A percentile compares a stretch with the other conserved stretches of the same genome.
Evolutionary conservation across 2,113 vertebrate species (phyloP).

Genomic region (Halcyon malimbica): DNA sequence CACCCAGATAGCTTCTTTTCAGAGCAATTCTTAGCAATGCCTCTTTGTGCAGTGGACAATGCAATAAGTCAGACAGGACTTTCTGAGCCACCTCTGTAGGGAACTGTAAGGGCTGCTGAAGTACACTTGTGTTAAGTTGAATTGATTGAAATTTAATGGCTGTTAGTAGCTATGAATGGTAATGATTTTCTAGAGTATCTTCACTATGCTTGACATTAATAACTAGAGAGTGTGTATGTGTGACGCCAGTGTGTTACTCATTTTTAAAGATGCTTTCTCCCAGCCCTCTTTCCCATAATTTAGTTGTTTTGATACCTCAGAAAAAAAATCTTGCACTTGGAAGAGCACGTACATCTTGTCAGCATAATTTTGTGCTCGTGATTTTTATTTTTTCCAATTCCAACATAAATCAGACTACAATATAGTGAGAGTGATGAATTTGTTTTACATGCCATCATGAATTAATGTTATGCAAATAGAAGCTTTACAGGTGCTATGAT

Average conservation of each 20-base stretch:
- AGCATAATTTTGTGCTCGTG: conserved; percentile 77
- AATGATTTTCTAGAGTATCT: conserved; percentile 83
- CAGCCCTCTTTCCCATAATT: conserved; percentile 72
- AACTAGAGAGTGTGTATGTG: conserved; percentile 66
- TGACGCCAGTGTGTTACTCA: conserved; percentile 57
- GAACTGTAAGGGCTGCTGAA: conserved; percentile 81
- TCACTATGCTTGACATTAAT: conserved; percentile 82
- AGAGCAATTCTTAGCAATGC: conserved; percentile 60
- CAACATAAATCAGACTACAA: conserved; percentile 82
- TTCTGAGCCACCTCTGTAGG: conserved; percentile 74
- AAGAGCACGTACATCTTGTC: conserved; percentile 72
- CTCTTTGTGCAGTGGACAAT: conserved; percentile 80
- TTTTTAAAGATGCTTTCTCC: conserved; percentile 66
- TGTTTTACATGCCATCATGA: conserved; percentile 81
- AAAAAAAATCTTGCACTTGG: conserved; percentile 19
- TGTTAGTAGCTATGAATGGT: conserved; percentile 87
- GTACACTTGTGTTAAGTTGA: conserved; percentile 88
- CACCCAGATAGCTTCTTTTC: conserved; percentile 62
- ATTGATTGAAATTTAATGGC: conserved; percentile 93
- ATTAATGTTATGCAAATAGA: conserved; percentile 84
- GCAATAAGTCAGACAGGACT: conserved; percentile 80
- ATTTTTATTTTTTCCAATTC: conserved; percentile 76
- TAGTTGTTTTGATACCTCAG: conserved; percentile 72
- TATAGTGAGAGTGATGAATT: conserved; percentile 81
- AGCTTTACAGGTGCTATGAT: conserved; percentile 80